Base-by-base conservation (phyloP, 2,113 vertebrate species). In the Trogon surrucura region DNA sequence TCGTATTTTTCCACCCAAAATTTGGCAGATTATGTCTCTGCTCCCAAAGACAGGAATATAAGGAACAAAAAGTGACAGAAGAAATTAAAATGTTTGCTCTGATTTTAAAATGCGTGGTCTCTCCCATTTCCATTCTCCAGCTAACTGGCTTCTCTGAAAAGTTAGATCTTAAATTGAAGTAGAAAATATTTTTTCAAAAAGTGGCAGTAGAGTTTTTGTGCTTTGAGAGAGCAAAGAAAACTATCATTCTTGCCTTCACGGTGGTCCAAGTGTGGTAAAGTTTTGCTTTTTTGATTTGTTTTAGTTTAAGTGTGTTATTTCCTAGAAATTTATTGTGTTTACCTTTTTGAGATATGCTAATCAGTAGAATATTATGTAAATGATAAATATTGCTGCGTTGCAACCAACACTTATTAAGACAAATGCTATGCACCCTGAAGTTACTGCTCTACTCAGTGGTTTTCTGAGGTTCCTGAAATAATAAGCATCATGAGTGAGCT, bases 401-500 rank as follows among this genome's bases (percentile, higher is more conserved):
- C 4, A 51, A 41, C 50, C 41, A 57, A 13, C 5, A 5, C 44
- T 83, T 16, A 53, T 44, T 5, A 71, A 80, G 54, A 18, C 10
- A 7, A 16, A 13, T 8, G 6, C 10, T 34, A 13, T 1, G 6
- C 5, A 30, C 13, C 23, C 22, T 66, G 65, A 26, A 60, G 53
- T 17, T 56, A 9, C 47, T 85, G 64, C 61, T 45, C n/a, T 27
- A 20, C n/a, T 67, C n/a, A 4, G 18, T 25, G 29, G 10, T 44
- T 48, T 57, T 78, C n/a, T 44, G 64, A 48, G 14, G 16, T n/a
- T 75, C 45, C 69, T 74, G 16, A 36, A 50, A 26, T 5, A n/a
- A 21, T 4, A 34, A 30, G 13, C 12, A 7, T 20, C 0, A 0
- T 51, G n/a, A 22, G 23, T 9, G 23, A 45, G 27, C 23, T 87